phyloP scores from a whole-genome alignment of 1,140 invertebrate species.

The Philaenus spumarius region DNA sequence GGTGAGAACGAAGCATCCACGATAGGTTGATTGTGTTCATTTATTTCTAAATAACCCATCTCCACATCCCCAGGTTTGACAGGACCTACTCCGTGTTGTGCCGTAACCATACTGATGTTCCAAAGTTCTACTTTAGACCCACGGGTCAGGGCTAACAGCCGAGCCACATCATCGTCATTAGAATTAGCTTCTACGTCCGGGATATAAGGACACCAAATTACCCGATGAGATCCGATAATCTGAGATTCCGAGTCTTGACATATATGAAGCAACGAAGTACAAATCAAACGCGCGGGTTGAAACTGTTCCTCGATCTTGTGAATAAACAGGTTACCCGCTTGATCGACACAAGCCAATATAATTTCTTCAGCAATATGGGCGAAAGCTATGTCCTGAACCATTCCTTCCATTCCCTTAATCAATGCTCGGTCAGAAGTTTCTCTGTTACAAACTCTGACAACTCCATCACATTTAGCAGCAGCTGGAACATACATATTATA shows the following conservation, averaged over 20 bases:
- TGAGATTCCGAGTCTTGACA: background rate
- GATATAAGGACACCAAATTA: constrained; percentile 92
- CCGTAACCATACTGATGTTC: constrained; percentile 49
- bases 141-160: constrained; percentile 73
- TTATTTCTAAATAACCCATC: constrained; percentile 56
- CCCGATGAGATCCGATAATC: constrained; percentile 40
- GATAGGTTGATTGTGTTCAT: constrained; percentile 61
- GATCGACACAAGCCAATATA: constrained; percentile 80
- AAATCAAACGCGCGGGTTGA: constrained; percentile 33
- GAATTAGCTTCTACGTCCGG: constrained; percentile 54
- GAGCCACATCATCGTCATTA: constrained; percentile 59
- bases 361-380: constrained; percentile 69
- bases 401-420: constrained; percentile 78
- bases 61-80: constrained; percentile 43
- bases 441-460: constrained; percentile 73
- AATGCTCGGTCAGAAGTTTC: constrained; percentile 66
- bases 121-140: constrained; percentile 61
- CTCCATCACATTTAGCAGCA: constrained; percentile 60
- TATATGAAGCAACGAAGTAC: background rate
- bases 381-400: constrained; percentile 84
- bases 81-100: constrained; percentile 44
- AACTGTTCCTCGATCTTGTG: constrained; percentile 61
- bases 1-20: constrained; percentile 85
- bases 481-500: constrained; percentile 34
- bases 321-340: constrained; percentile 70